Conservation (phyloP, 2,888 invertebrate species). For the Erynnis tages region DNA sequence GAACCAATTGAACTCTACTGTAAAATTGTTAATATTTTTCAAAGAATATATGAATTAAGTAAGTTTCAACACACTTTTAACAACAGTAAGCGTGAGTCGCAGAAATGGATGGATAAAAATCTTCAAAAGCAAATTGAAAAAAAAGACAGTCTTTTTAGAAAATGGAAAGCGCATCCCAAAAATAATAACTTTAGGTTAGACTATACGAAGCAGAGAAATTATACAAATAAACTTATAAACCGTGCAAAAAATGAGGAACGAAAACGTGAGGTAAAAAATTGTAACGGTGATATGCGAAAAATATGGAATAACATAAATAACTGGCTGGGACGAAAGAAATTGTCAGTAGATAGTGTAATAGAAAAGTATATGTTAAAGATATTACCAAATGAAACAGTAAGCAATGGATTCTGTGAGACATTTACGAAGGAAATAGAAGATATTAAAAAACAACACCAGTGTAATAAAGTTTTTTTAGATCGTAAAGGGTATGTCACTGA, state of each 20-base stretch:
- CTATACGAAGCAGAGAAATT: conserved; percentile 11
- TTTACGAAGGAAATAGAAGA: neutral
- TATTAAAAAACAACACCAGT: neutral
- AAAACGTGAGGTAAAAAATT: neutral
- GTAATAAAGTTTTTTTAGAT: neutral
- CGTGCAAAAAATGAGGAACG: neutral
- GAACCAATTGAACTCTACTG: neutral
- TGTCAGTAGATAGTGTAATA: conserved; percentile 7
- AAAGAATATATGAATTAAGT: conserved; percentile 1
- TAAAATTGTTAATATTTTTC: neutral
- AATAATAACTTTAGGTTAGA: conserved; percentile 16
- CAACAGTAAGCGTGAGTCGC: neutral
- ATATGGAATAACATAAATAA: conserved; percentile 9
- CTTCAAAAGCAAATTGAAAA: neutral
- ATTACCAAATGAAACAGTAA: neutral
- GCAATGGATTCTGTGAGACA: neutral
- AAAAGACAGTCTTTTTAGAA: conserved; percentile 4
- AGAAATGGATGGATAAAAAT: neutral
- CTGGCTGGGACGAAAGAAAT: conserved; percentile 5
- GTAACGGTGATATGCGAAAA: conserved; percentile 11
- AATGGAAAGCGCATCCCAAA: conserved; percentile 9
- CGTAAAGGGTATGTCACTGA: neutral
- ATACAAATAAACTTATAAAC: conserved; percentile 2
- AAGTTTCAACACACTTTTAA: neutral
- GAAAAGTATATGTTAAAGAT: conserved; percentile 6